Percentiles rank a stretch among this genome's conserved stretches.
phyloP scores from a whole-genome alignment of 1,140 invertebrate species.

The Listronotus oregonensis region DNA sequence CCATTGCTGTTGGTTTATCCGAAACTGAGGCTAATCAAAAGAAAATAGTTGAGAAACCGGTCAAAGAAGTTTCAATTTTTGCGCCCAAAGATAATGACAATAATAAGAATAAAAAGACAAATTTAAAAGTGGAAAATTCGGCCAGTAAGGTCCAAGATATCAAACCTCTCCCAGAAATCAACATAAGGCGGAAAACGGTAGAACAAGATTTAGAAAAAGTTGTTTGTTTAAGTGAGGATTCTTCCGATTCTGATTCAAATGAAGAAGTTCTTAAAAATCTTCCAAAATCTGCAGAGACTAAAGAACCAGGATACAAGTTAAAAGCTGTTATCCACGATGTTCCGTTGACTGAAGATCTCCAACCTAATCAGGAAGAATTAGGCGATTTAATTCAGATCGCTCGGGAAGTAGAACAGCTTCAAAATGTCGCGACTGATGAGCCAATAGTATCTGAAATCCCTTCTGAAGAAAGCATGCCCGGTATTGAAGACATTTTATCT shows the following conservation, averaged over 20 bases:
- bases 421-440: background rate
- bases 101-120: background rate
- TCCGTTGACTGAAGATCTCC: background rate
- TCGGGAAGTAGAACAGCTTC: slow-evolving; percentile 9
- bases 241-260: slow-evolving; percentile 23
- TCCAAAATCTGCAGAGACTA: background rate
- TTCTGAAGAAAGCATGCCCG: slow-evolving; percentile 2
- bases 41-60: too few species aligned
- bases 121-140: background rate
- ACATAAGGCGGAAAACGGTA: slow-evolving; percentile 29
- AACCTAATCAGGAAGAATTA: slow-evolving; percentile 7
- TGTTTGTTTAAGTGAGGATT: slow-evolving; percentile 35
- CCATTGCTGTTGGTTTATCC: background rate
- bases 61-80: too few species aligned
- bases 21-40: too few species aligned
- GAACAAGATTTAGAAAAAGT: slow-evolving; percentile 34
- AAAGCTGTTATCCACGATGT: slow-evolving; percentile 6
- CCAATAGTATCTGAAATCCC: background rate
- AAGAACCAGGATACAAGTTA: background rate
- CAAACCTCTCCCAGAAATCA: slow-evolving; percentile 19
- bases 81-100: too few species aligned
- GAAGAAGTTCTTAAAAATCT: background rate
- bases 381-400: slow-evolving; percentile 19
- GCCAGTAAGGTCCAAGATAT: background rate
- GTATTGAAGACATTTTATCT: slow-evolving; percentile 6